Conservation (phyloP, 1,140 invertebrate species). For the Phymorhynchus buccinoides region DNA sequence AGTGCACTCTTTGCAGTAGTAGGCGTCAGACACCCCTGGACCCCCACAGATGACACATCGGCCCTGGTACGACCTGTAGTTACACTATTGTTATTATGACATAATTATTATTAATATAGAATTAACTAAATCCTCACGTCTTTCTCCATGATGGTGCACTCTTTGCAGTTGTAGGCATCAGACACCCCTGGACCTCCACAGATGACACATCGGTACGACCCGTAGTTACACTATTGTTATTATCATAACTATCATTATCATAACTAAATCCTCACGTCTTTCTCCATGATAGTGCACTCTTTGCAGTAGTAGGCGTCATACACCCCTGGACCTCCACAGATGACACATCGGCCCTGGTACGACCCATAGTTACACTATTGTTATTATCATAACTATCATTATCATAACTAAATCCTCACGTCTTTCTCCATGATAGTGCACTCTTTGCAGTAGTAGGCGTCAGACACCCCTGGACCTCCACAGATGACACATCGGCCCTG, state of each 20-base stretch:
- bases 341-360: slow-evolving; percentile 98
- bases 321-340: slow-evolving; percentile 98
- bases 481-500: slow-evolving; percentile 99
- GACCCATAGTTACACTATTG: slow-evolving; percentile 99
- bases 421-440: slow-evolving; percentile 99
- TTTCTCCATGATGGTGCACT: slow-evolving; percentile 99
- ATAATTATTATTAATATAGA: too few species aligned
- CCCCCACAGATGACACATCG: slow-evolving; percentile 99
- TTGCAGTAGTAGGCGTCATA: slow-evolving; percentile 99
- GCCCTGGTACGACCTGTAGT: slow-evolving; percentile 98
- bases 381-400: too few species aligned
- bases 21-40: slow-evolving; percentile 98
- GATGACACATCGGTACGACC: slow-evolving; percentile 98
- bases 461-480: slow-evolving; percentile 98
- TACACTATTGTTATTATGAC: too few species aligned
- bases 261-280: slow-evolving; percentile 98
- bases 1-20: slow-evolving; percentile 99
- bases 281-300: slow-evolving; percentile 99
- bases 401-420: too few species aligned
- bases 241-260: too few species aligned
- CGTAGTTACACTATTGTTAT: slow-evolving; percentile 99
- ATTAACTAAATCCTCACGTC: too few species aligned
- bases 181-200: slow-evolving; percentile 99
- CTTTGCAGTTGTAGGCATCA: slow-evolving; percentile 99
- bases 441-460: slow-evolving; percentile 99